Evolutionary conservation across 2,113 vertebrate species (phyloP), one percentile per base, ranked within the genome.

Genomic region (Tetrao urogallus): DNA sequence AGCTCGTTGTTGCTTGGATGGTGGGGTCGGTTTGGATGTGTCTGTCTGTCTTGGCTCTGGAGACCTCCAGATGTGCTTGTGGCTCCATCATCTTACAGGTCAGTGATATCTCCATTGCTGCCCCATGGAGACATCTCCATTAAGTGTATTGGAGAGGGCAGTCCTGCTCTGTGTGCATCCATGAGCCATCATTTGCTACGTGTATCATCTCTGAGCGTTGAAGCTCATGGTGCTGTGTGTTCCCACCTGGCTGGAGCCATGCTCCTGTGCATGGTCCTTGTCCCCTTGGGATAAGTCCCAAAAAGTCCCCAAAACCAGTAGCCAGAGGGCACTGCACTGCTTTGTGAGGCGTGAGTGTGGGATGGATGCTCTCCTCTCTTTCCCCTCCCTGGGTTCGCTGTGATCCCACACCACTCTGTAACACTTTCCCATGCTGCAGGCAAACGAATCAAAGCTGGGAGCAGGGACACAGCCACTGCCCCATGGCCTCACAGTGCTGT

Each of bases 161-260:
- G 42, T 43, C 34, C 22, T 1, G 1, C 47, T 13, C 20, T 0
- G 1, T 7, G 38, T 16, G 10, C 4, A 54, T 69, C 36, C 38
- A 30, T 30, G 47, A 21, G 13, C 7, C 27, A 7, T 40, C 3
- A 0, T 22, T 73, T 50, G 54, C 57, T 40, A 14, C 1, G 0
- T 13, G 13, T 54, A 73, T 83, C 48, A 28, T 69, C 27, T 25
- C 48, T 75, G 63, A 58, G n/a, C 48, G 69, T 22, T 1, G 1
- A 21, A 66, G 66, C 11, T 0, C 27, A 20, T 20, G 36, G 11
- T 64, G 43, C 56, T 1, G 0, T 21, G 36, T 27, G 21, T 36
- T 75, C 57, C 27, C n/a, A 16, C 38, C 34, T 43, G 28, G 17
- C 30, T 42, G 40, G 28, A 66, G 40, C 64, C 28, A 12, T 13